A percentile compares a stretch with the other conserved stretches of the same genome.
phyloP scores from a whole-genome alignment of 2,797 vertebrate genomes.

The Crenuchus spilurus region DNA sequence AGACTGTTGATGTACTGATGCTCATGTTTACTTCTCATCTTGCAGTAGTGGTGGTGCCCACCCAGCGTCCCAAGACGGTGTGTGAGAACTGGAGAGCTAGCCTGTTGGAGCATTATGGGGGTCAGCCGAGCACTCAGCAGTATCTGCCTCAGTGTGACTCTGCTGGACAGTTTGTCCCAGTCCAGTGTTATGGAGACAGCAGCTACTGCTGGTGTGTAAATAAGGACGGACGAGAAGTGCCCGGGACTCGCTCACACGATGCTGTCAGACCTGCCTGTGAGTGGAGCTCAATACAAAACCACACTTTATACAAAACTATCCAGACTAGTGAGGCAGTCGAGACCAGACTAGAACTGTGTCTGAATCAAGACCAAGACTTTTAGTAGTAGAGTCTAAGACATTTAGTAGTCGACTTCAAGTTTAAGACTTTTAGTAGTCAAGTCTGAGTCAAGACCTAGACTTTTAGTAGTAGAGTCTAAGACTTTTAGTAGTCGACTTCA shows the following conservation, averaged over 20 bases:
- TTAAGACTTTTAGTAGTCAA: no score
- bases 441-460: no score
- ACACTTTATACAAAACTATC: no score
- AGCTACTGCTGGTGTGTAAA: conserved; percentile 85
- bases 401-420: no score
- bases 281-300: conserved; percentile 58
- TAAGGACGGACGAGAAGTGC: conserved; percentile 86
- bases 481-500: no score
- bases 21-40: background rate
- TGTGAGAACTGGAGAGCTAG: conserved; percentile 81
- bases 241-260: conserved; percentile 86
- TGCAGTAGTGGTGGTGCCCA: conserved; percentile 52
- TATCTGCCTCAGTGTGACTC: conserved; percentile 79
- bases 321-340: no score
- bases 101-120: conserved; percentile 76
- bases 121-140: conserved; percentile 70
- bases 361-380: no score
- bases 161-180: conserved; percentile 75
- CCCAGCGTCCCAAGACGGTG: conserved; percentile 71
- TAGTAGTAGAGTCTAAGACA: no score
- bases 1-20: background rate
- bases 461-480: no score
- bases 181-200: conserved; percentile 81
- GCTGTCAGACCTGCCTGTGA: conserved; percentile 88
- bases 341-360: no score